Conservation (phyloP, 2,888 invertebrate species). For the Brachycybe producta region DNA sequence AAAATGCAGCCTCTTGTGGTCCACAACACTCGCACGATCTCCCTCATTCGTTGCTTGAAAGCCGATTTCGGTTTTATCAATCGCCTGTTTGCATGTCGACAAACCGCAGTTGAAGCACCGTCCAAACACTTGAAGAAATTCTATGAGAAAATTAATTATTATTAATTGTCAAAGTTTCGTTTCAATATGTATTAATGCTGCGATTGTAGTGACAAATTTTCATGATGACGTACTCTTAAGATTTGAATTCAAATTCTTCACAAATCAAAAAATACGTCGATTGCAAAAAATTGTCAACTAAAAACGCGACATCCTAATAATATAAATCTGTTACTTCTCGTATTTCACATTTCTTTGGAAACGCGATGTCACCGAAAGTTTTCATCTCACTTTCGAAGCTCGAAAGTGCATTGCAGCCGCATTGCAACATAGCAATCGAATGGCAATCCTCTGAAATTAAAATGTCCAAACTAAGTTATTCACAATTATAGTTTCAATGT, state of each 20-base stretch:
- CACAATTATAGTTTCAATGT: too few species aligned
- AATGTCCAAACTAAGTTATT: too few species aligned
- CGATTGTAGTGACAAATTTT: too few species aligned
- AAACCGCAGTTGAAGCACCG: not conserved
- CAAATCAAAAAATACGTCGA: too few species aligned
- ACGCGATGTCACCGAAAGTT: not conserved
- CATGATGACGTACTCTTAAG: too few species aligned
- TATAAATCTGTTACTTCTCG: constrained; percentile 1
- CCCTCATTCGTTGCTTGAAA: not conserved
- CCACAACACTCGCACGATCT: constrained; percentile 4
- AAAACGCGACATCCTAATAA: not conserved
- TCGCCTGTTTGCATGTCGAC: constrained; percentile 4
- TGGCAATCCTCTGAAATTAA: constrained; percentile 5
- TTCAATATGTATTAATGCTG: too few species aligned
- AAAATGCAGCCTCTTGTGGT: constrained; percentile 5
- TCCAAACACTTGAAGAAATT: constrained; percentile 4
- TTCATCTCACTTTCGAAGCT: not conserved
- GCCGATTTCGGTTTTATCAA: not conserved
- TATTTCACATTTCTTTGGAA: not conserved
- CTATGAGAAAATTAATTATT: not conserved
- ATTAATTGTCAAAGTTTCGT: too few species aligned
- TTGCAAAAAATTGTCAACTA: too few species aligned
- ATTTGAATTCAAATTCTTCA: too few species aligned
- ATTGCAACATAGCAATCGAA: not conserved
- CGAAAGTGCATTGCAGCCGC: not conserved